Conservation (phyloP, 1,140 invertebrate genomes). For the Marisa cornuarietis region DNA sequence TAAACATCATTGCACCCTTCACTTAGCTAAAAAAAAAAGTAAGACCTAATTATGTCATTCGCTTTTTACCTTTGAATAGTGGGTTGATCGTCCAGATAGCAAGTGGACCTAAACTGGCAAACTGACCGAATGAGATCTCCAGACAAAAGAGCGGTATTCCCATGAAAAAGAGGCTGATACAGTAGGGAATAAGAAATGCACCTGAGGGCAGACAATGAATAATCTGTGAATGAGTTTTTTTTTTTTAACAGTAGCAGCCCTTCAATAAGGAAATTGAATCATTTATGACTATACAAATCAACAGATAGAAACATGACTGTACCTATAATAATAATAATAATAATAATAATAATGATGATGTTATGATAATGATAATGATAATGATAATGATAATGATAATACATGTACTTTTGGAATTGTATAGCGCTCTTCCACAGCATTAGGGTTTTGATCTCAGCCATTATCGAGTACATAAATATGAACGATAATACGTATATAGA, state of each 20-base stretch:
- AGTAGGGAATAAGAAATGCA: conserved; percentile 52
- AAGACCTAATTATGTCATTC: not conserved
- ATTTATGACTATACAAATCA: too few relatives aligned
- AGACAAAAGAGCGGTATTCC: conserved; percentile 49
- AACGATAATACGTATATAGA: not conserved
- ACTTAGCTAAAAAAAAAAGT: not conserved
- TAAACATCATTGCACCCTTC: not conserved
- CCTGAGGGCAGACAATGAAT: conserved; percentile 36
- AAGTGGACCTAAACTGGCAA: conserved; percentile 36
- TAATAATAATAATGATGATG: too few relatives aligned
- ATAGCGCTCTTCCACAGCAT: not conserved
- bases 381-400: not conserved
- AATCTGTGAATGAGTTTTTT: conserved; percentile 33
- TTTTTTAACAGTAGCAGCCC: too few relatives aligned
- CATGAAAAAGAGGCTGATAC: conserved; percentile 39
- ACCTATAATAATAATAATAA: not conserved
- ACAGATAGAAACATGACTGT: not conserved
- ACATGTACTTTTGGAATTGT: not conserved
- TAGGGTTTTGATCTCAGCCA: not conserved
- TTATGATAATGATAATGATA: too few relatives aligned
- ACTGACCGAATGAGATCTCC: conserved; percentile 47
- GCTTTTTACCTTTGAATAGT: conserved; percentile 44
- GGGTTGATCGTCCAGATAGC: conserved; percentile 49
- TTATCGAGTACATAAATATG: not conserved
- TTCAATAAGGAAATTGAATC: too few relatives aligned